Evolutionary conservation across 2,113 vertebrate genomes (phyloP).

Genomic region (Elgaria multicarinata): DNA sequence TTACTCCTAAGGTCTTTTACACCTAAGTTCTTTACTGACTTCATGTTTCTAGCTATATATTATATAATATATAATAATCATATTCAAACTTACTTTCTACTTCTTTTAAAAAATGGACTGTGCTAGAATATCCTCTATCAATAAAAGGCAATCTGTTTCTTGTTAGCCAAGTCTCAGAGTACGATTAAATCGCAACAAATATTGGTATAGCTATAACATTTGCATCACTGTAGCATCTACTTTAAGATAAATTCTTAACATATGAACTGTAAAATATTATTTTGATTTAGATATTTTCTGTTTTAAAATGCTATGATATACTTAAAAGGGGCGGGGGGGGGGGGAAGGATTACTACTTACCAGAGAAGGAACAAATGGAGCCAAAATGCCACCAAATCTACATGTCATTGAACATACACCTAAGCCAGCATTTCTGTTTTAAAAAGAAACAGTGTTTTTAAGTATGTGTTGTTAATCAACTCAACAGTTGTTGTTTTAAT

Average conservation of each 20-base stretch:
- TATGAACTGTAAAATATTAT: neutral
- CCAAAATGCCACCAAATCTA: constrained; percentile 87
- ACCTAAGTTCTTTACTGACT: neutral
- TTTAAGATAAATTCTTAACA: neutral
- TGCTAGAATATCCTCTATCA: neutral
- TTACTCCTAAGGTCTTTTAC: neutral
- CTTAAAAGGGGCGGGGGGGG: neutral
- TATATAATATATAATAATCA: neutral
- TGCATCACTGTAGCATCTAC: neutral
- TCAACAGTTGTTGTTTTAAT: too few species aligned
- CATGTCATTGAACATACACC: constrained; percentile 90
- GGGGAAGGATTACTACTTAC: constrained; percentile 70
- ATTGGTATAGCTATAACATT: neutral
- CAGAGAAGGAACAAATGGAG: constrained; percentile 87
- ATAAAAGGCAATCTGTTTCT: neutral
- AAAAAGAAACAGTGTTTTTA: constrained; percentile 29
- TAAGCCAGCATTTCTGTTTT: constrained; percentile 87
- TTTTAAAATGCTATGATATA: neutral
- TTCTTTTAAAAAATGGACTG: neutral
- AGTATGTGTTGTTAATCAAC: too few species aligned
- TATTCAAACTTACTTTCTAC: neutral
- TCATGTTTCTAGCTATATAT: neutral
- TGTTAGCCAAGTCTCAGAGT: neutral
- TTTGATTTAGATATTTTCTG: neutral
- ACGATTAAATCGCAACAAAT: neutral